These are phyloP conservation scores for Dinocampus coccinellae DNA, from an alignment of 2,888 invertebrate genomes.

Conservation along the genomic window DNA sequence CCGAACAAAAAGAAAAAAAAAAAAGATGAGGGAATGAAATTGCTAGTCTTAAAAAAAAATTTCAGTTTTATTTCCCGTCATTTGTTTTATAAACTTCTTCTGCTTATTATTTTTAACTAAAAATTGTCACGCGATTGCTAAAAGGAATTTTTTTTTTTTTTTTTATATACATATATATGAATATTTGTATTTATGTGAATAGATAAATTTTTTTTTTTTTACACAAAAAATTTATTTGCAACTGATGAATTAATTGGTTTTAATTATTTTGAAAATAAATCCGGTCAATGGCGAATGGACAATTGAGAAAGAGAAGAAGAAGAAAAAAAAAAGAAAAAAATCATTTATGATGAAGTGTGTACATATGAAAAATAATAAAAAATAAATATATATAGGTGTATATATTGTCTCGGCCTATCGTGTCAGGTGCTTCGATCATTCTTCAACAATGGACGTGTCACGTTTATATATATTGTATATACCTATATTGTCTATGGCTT, in stretches of 20 bases:
- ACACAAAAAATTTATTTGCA: too few species aligned
- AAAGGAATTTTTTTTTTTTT: neutral
- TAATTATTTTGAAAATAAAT: neutral
- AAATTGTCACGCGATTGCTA: neutral
- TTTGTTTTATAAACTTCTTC: slow-evolving; percentile 7
- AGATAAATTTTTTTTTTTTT: too few species aligned
- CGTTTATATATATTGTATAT: slow-evolving; percentile 10
- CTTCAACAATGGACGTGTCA: slow-evolving; percentile 14
- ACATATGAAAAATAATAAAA: neutral
- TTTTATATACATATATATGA: too few species aligned
- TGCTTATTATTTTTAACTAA: neutral
- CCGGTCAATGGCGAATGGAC: too few species aligned
- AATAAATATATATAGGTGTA: neutral
- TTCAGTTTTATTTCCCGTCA: neutral
- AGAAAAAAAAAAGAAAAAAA: neutral
- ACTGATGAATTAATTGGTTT: neutral
- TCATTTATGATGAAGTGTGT: neutral
- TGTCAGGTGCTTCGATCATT: slow-evolving; percentile 18
- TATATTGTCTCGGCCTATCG: neutral
- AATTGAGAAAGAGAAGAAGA: too few species aligned
- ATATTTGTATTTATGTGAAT: too few species aligned
- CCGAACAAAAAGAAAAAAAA: neutral
- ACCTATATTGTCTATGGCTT: slow-evolving; percentile 32
- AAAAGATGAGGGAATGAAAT: neutral
- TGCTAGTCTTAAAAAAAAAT: neutral